Evolutionary conservation across 1,140 invertebrate species (phyloP).

Genomic region (Tetraneura akinire): DNA sequence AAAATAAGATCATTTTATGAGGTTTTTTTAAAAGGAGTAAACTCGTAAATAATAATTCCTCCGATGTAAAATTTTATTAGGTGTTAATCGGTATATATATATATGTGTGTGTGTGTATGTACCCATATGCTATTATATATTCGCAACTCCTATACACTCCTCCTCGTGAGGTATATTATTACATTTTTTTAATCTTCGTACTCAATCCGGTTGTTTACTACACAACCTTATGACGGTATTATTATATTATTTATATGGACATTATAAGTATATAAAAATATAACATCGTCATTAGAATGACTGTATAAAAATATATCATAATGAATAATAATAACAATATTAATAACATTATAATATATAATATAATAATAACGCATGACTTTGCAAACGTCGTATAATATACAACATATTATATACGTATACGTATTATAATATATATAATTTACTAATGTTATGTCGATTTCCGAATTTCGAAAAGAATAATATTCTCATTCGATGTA

Average conservation of each 20-base stretch:
- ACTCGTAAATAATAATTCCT: slow-evolving; percentile 28
- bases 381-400: no score
- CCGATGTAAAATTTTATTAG: slow-evolving; percentile 47
- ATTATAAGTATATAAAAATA: slow-evolving; percentile 22
- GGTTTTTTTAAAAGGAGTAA: neutral
- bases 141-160: slow-evolving; percentile 41
- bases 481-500: no score
- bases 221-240: slow-evolving; percentile 21
- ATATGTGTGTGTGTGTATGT: no score
- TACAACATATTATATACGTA: no score
- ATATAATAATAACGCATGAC: slow-evolving; percentile 4
- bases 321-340: no score
- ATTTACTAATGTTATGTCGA: no score
- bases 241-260: no score
- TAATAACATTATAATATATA: no score
- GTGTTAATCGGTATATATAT: slow-evolving; percentile 22
- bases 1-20: neutral
- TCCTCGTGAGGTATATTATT: slow-evolving; percentile 26
- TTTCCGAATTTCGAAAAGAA: no score
- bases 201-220: slow-evolving; percentile 45
- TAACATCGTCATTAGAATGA: neutral
- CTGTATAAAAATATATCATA: neutral
- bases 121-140: no score
- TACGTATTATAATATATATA: no score
- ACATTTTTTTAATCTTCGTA: slow-evolving; percentile 30